Evolutionary conservation across 1,140 invertebrate genomes (phyloP).

Genomic region (Eciton burchellii): DNA sequence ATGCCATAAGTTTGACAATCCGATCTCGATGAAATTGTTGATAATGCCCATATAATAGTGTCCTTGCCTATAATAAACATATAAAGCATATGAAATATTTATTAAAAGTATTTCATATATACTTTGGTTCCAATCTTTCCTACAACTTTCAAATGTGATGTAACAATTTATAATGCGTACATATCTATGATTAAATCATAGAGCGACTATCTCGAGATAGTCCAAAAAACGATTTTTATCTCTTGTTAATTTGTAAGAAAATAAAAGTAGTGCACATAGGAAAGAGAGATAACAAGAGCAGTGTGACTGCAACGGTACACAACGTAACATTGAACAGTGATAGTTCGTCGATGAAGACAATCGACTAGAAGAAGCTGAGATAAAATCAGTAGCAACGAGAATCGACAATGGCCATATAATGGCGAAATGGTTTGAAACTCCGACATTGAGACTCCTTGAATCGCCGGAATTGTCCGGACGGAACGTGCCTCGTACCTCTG

Average conservation of each 20-base stretch:
- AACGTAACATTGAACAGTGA: neutral
- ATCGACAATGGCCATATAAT: conserved; percentile 20
- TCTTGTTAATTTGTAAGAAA: neutral
- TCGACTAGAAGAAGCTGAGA: neutral
- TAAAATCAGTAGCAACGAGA: conserved; percentile 20
- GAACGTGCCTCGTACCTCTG: conserved; percentile 8
- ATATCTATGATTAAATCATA: neutral
- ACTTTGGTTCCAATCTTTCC: no score
- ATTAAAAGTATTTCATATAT: neutral
- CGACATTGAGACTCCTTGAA: conserved; percentile 4
- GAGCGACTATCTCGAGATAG: no score
- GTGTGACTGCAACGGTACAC: neutral
- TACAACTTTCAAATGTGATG: neutral
- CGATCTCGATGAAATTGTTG: neutral
- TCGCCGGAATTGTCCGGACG: conserved; percentile 5
- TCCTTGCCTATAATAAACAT: neutral
- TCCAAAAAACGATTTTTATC: neutral
- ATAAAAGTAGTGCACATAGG: neutral
- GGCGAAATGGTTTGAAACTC: conserved; percentile 29
- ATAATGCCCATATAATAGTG: neutral
- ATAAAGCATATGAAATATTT: neutral
- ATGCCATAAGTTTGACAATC: neutral
- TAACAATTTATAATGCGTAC: conserved; percentile 9
- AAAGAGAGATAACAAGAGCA: neutral
- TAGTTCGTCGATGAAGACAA: conserved; percentile 6